These are phyloP conservation scores for Pinna nobilis DNA, from an alignment of 1,140 invertebrate genomes.

Conservation along the genomic window DNA sequence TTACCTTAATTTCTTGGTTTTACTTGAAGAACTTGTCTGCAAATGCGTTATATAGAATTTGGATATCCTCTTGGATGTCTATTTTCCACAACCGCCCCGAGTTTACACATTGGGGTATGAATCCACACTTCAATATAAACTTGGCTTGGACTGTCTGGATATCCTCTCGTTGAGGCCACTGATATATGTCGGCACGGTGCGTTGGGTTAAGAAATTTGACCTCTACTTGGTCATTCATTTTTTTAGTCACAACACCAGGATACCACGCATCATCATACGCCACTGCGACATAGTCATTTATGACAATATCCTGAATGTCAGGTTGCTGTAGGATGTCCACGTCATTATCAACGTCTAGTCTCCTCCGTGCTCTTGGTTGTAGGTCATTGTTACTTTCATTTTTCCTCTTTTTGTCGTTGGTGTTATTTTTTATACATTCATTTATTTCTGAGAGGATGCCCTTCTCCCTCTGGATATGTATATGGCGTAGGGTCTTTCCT, in stretches of 20 bases:
- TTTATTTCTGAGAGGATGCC: neutral
- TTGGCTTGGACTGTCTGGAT: neutral
- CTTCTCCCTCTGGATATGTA: neutral
- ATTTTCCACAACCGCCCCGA: neutral
- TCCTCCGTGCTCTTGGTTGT: neutral
- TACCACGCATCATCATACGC: neutral
- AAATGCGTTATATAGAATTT: slow-evolving; percentile 2
- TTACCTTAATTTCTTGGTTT: neutral
- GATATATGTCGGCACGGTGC: neutral
- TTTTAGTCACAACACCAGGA: neutral
- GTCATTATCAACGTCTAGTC: neutral
- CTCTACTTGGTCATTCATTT: neutral
- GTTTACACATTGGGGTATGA: slow-evolving; percentile 7
- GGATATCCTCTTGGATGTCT: neutral
- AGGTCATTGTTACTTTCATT: neutral
- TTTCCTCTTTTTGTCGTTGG: neutral
- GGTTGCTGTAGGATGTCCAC: neutral
- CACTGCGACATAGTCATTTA: neutral
- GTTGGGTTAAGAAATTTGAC: neutral
- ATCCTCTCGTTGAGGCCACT: slow-evolving; percentile 22
- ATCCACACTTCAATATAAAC: slow-evolving; percentile 6
- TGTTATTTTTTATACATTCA: slow-evolving; percentile 7
- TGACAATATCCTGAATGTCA: neutral
- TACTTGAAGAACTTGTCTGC: slow-evolving; percentile 1
- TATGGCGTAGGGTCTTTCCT: neutral